Conservation (phyloP, 2,113 vertebrate species). For the Austrofundulus limnaeus region DNA sequence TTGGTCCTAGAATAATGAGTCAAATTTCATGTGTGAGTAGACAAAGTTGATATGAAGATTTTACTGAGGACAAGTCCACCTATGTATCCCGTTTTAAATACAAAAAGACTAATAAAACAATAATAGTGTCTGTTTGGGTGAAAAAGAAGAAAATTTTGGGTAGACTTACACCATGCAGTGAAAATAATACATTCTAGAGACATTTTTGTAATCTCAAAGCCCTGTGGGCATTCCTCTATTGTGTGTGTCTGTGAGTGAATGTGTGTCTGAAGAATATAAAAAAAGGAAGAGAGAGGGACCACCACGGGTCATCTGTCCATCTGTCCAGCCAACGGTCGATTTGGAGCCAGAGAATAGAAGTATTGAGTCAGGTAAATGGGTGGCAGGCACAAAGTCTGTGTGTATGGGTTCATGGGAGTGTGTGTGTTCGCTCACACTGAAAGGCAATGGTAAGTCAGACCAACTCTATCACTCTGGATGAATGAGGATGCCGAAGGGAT, state of each 20-base stretch:
- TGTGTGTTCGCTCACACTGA: slow-evolving; percentile 50
- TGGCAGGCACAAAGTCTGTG: slow-evolving; percentile 52
- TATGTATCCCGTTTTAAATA: background rate
- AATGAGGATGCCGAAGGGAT: slow-evolving; percentile 63
- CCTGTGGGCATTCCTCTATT: slow-evolving; percentile 32
- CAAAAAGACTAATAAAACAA: background rate
- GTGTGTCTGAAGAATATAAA: slow-evolving; percentile 13
- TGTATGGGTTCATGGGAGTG: slow-evolving; percentile 23
- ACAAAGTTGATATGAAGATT: background rate
- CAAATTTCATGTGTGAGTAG: too few species aligned
- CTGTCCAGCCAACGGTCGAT: slow-evolving; percentile 72
- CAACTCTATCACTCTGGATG: slow-evolving; percentile 66
- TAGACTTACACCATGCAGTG: slow-evolving; percentile 11
- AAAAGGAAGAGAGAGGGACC: slow-evolving; percentile 36
- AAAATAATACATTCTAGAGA: slow-evolving; percentile 15
- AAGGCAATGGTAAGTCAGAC: slow-evolving; percentile 55
- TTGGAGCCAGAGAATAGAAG: slow-evolving; percentile 69
- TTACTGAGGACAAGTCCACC: too few species aligned
- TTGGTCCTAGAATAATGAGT: too few species aligned
- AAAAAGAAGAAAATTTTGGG: slow-evolving; percentile 8
- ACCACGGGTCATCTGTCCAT: slow-evolving; percentile 66
- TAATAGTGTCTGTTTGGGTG: background rate
- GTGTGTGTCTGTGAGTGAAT: slow-evolving; percentile 32
- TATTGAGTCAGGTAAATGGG: slow-evolving; percentile 75
- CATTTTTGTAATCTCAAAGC: slow-evolving; percentile 36